A percentile compares a stretch with the other conserved stretches of the same genome.
Evolutionary conservation across 2,113 vertebrate genomes (phyloP).

Genomic region (Caracal caracal): DNA sequence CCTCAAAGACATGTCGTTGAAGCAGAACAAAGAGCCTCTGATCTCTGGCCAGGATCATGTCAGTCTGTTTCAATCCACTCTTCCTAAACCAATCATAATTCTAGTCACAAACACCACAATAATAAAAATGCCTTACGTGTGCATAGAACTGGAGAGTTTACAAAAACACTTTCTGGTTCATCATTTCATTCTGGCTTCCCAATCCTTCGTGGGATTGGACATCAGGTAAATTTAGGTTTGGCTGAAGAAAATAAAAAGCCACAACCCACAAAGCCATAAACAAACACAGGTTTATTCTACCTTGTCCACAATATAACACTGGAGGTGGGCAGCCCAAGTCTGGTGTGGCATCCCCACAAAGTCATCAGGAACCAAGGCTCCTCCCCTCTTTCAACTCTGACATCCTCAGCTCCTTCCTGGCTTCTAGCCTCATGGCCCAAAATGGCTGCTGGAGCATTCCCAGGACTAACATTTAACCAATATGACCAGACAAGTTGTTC

Average conservation of each 20-base stretch:
- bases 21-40: background rate
- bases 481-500: background rate
- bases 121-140: background rate
- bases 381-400: background rate
- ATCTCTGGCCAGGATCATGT: background rate
- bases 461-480: background rate
- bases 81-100: background rate
- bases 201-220: background rate
- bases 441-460: background rate
- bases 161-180: conserved; percentile 26
- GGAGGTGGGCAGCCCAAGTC: background rate
- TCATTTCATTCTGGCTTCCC: conserved; percentile 17
- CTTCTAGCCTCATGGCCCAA: background rate
- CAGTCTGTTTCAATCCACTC: background rate
- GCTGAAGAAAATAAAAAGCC: background rate
- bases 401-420: background rate
- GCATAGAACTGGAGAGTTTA: background rate
- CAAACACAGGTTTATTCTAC: background rate
- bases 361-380: background rate
- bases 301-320: background rate
- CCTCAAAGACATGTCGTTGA: background rate
- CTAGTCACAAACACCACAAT: background rate
- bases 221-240: background rate
- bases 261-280: background rate
- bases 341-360: background rate